Base-by-base conservation (phyloP, 2,113 vertebrate genomes). In the Crotophaga sulcirostris region DNA sequence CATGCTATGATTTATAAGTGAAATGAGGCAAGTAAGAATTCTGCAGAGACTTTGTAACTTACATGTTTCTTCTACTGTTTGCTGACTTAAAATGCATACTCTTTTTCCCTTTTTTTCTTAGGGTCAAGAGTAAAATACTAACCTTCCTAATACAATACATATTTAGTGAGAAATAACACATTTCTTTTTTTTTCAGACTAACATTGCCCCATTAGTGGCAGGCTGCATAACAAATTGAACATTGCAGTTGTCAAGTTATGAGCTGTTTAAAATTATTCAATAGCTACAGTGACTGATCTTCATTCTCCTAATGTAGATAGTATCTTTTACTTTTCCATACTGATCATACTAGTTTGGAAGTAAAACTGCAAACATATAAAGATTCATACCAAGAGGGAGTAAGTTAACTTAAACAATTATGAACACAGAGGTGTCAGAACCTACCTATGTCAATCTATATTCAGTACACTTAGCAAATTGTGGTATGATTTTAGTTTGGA, bases 11-110 rank as follows among this genome's bases (percentile, higher is more conserved):
- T 67, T 94, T 87, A 17, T 44, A 81, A 86, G 34, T 34, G 29
- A 79, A 96, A 91, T 75, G 24, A 89, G 54, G 38, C 34, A 87
- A 47, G 9, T 28, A 81, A 96, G 34, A 90, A 95, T 77, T 85
- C 60, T 80, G 84, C 23, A 70, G 42, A 84, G 56, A 62, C 16
- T 19, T 25, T 26, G 44, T 67, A 91, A 93, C 55, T 63, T 67
- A n/a, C 59, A 67, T 89, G n/a, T 60, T 90, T 87, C 20, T 82
- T 69, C 20, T 72, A 70, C 18, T 64, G 64, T 56, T 56, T 76
- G 20, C 44, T 78, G 78, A 76, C 52, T 88, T 87, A 31, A 38
- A 87, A 12, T 12, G 89, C 28, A 3, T 78, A 36, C 10, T 62
- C n/a, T 62, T 69, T 76, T 23, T 24, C n/a, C 5, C 13, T 16